A percentile compares a stretch with the other conserved stretches of the same genome.
phyloP scores from a whole-genome alignment of 2,888 invertebrate species.

The Tenodera sinensis region DNA sequence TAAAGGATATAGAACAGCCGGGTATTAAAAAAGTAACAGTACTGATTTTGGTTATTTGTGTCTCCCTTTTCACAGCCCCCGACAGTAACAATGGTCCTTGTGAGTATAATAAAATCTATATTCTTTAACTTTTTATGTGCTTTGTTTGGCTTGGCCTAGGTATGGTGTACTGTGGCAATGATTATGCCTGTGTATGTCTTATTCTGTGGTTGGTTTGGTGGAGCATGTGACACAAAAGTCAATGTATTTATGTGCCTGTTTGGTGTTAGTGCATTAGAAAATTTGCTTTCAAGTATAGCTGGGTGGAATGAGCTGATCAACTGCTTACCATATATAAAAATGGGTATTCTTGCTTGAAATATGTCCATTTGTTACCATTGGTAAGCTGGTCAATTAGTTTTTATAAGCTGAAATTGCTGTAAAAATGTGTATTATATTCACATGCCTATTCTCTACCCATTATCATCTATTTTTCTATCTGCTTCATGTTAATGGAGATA shows the following conservation, averaged over 20 bases:
- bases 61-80: conserved; percentile 69
- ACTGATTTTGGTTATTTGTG: conserved; percentile 32
- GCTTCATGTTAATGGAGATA: too few relatives aligned
- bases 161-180: conserved; percentile 5
- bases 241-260: not conserved
- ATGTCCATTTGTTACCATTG: too few relatives aligned
- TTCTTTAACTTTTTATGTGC: conserved; percentile 29
- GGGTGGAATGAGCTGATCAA: not conserved
- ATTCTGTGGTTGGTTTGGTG: not conserved
- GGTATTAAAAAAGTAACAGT: conserved; percentile 14
- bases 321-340: too few relatives aligned
- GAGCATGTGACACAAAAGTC: not conserved
- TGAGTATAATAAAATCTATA: conserved; percentile 60
- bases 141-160: conserved; percentile 26
- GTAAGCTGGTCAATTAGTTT: too few relatives aligned
- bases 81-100: conserved; percentile 83
- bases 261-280: not conserved
- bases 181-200: not conserved
- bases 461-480: too few relatives aligned
- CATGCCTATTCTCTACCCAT: too few relatives aligned
- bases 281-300: not conserved
- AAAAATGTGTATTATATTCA: too few relatives aligned
- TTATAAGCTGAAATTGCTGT: too few relatives aligned
- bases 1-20: conserved; percentile 7
- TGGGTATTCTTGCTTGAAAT: too few relatives aligned